phyloP scores from a whole-genome alignment of 2,113 vertebrate genomes.

The Pedetes capensis region DNA sequence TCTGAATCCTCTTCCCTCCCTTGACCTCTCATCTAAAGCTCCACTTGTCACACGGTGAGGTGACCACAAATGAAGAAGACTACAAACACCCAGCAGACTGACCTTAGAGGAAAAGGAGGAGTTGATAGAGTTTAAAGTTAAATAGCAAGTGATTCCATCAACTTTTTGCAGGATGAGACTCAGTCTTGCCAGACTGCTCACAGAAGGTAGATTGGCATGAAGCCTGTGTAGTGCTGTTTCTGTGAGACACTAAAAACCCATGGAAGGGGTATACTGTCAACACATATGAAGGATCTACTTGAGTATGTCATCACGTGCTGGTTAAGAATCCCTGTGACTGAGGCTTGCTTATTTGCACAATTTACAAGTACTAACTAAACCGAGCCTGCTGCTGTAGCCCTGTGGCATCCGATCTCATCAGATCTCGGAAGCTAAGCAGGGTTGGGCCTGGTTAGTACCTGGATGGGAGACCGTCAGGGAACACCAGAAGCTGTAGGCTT shows the following conservation, averaged over 20 bases:
- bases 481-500: no score
- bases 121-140: fast-evolving
- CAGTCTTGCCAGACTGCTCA: no score
- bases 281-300: neutral
- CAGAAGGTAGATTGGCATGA: neutral
- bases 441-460: no score
- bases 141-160: fast-evolving
- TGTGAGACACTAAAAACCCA: neutral
- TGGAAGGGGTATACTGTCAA: neutral
- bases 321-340: neutral
- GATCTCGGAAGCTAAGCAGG: no score
- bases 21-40: neutral
- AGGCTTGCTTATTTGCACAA: neutral
- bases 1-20: neutral
- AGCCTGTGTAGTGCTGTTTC: fast-evolving
- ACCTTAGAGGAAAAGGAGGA: no score
- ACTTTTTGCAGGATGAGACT: fast-evolving
- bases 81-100: neutral
- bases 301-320: neutral
- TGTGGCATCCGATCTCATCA: no score
- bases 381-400: slow-evolving; percentile 51
- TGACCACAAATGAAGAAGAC: no score
- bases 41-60: neutral
- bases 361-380: neutral
- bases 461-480: no score